Evolutionary conservation across 2,113 vertebrate genomes (phyloP), one percentile per base, ranked within the genome.

Genomic region (Alces alces): DNA sequence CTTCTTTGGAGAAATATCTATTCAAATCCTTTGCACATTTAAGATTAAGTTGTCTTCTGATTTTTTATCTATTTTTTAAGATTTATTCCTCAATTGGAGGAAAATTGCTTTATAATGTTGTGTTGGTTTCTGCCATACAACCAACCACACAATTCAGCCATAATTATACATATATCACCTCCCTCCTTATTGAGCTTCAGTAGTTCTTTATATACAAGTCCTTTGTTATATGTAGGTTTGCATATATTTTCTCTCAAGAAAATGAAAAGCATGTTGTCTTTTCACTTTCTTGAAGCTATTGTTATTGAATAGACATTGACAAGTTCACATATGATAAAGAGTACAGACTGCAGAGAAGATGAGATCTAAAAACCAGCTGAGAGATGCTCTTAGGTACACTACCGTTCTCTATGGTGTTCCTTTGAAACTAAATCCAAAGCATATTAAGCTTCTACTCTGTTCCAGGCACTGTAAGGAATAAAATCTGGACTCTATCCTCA

Each of bases 391-490:
- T 92, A 91, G 50, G 70, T 89, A 86, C 23, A 80, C 23, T 91
- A 66, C 36, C 4, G 36, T 97, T 76, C 36, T 87, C 36, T 97
- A 80, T 28, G 50, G 27, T 23, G 60, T 30, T 94, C 2, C 64
- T 97, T 93, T 96, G 55, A 97, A 97, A 96, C 79, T 66, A 91
- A 97, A 95, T 93, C 13, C 11, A 93, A 93, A 95, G 60, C 82
- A 95, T 55, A 89, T 86, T 70, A 76, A 89, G 84, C 45, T 86
- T 88, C 55, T 87, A 30, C 10, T 78, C 60, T 58, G 21, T 93
- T 47, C 64, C 54, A 76, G 57, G 64, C 39, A 94, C 45, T 93
- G 28, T 89, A 83, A 86, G 50, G 47, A 95, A 54, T 80, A 95
- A 93, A 70, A 93, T 86, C 76, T 95, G 83, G 36, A 30, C 45